Base-by-base conservation (phyloP, 2,797 vertebrate genomes). In the Carapus acus region DNA sequence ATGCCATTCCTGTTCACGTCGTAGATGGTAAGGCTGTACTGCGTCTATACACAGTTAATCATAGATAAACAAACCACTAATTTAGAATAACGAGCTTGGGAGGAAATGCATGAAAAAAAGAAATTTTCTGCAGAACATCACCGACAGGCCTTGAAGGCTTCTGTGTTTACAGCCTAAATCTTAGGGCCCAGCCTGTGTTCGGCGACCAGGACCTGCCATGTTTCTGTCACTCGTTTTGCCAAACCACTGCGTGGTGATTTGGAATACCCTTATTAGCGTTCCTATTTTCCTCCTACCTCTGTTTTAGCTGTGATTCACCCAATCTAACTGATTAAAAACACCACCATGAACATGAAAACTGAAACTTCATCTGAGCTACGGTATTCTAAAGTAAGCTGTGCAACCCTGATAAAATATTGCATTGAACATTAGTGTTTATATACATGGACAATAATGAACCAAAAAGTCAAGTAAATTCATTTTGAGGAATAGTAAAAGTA, bases 131-230 rank as follows among this genome's bases (percentile, higher is more conserved):
- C 47, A 44, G 45, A 14, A 36, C 8, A 19, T 47, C 44, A 7
- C 31, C 21, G 20, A 42, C 27, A 24, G 41, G 36, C 49, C 42
- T 18, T 29, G 41, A 51, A 60, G 49, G 20, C n/a, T 16, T 29
- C 19, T 27, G 12, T 46, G 49, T 54, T 36, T 39, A 21, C 23
- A 69, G 42, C 49, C 51, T 21, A 37, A 18, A 41, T 47, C 60
- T 53, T 66, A 68, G 46, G 31, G 9, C 41, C 43, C 27, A 37
- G 24, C 63, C 27, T 52, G 22, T 40, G 49, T 69, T 63, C 70
- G 63, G 50, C 52, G 39, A 42, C 19, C 65, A 55, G 43, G n/a
- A n/a, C n/a, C n/a, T n/a, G n/a, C n/a, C n/a, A n/a, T 23, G 11
- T 29, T 11, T 29, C 14, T 29, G 9, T 33, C 36, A 23, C 27